Evolutionary conservation across 2,797 vertebrate species (phyloP).

Genomic region (Cirrhinus molitorella): DNA sequence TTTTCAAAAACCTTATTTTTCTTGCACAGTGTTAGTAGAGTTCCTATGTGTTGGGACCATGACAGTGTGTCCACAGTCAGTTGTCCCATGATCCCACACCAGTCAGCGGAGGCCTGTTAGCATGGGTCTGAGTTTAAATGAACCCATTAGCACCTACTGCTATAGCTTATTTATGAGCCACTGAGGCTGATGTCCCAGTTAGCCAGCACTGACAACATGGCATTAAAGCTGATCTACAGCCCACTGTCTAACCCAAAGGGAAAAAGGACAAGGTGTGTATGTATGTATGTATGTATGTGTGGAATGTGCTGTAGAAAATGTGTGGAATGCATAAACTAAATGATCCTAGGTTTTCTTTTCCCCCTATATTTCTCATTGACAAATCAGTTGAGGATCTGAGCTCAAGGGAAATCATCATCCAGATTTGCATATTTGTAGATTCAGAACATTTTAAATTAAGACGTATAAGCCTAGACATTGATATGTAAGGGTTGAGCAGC

Average conservation of each 20-base stretch:
- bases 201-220: conserved; percentile 49
- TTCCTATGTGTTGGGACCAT: not conserved
- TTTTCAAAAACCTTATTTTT: too few species aligned
- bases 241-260: conserved; percentile 27
- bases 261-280: conserved; percentile 38
- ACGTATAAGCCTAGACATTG: conserved; percentile 18
- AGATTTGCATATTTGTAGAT: conserved; percentile 18
- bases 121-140: conserved; percentile 52
- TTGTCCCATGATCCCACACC: conserved; percentile 20
- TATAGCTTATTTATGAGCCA: conserved; percentile 66
- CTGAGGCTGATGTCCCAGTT: conserved; percentile 61
- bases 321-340: not conserved
- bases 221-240: conserved; percentile 61
- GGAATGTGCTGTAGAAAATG: not conserved
- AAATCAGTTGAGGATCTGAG: conserved; percentile 11
- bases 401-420: conserved; percentile 18
- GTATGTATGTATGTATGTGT: conserved; percentile 2
- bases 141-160: conserved; percentile 61
- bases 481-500: conserved; percentile 29
- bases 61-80: not conserved
- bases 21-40: not conserved
- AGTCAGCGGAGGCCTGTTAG: conserved; percentile 46
- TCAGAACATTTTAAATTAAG: conserved; percentile 22
- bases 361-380: not conserved
- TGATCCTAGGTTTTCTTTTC: not conserved